Base-by-base conservation (phyloP, 1,140 invertebrate genomes). In the Diuraphis noxia region DNA sequence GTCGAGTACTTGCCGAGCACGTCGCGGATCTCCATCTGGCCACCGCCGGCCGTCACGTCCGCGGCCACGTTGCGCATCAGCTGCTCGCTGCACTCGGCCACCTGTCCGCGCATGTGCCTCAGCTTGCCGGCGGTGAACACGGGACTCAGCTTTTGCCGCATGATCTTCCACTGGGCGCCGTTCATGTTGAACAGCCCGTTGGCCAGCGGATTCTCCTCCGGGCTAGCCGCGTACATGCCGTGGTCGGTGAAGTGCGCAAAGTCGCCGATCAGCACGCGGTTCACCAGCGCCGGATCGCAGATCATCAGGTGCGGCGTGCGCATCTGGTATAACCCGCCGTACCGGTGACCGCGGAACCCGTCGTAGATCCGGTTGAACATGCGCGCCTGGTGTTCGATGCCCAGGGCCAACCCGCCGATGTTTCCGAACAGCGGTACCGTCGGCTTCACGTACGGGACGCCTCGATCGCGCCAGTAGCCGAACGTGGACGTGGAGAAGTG, bases 101-200 rank as follows among this genome's bases (percentile, higher is more conserved):
- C 92, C 0, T 94, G 93, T 3, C 92, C 92, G 23, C 95, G 95
- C 94, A 96, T 95, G 0, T 92, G 93, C 92, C 95, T 95, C 21
- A 96, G 93, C 93, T 95, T 96, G 9, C 94, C 94, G 0, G 95
- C 94, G 1, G 95, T 95, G 92, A 96, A 96, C 9, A 94, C 94
- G 1, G 95, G 95, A 1, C 94, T 94, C 5, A 96, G 91, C 91
- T 95, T 95, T 0, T 93, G 92, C 43, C 95, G 93, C 0, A 96
- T 89, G 49, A 93, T 93, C 79, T 94, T 94, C 95, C 95, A 96
- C 92, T 94, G 92, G 40, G 94, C 93, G 0, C 94, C 94, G 19
- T 92, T 92, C n/a, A 95, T 92, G 5, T 93, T 93, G 92, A 96
- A 94, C 52, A 96, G 92, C 92, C 95, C 94, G 13, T 94, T 94